Base-by-base conservation (phyloP, 2,797 vertebrate genomes). In the Mallotus villosus region DNA sequence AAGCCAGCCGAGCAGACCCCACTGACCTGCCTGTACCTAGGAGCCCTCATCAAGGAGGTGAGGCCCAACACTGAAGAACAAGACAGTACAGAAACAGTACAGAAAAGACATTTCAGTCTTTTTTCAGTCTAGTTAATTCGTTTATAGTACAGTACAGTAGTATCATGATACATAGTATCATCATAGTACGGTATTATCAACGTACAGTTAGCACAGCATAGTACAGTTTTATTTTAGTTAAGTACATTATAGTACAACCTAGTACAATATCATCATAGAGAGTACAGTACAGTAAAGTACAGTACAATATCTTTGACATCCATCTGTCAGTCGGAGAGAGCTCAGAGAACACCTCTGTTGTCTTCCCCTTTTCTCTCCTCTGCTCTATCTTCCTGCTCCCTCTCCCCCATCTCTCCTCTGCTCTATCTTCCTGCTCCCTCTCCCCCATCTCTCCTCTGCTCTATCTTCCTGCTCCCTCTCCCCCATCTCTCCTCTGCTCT, bases 1-100 rank as follows among this genome's bases (percentile, higher is more conserved):
- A 99, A 99, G 85, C 97, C 97, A 0, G 96, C 97, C n/a, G 97
- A 99, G 84, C 97, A 99, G 88, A 98, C 97, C 4, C 98, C 98
- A 0, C 96, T 99, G 88, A 99, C 95, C 16, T 96, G 96, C 60
- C 96, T 99, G 80, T 95, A 98, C 89, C 94, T 99, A 80, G 97
- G 95, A 25, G 93, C 96, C 68, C 97, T 99, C 85, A 90, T 97
- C 92, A 97, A 97, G 88, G 97, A 99, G 97, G 95, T 96, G 91
- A 68, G 22, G 22, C 57, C 41, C 41, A 12, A 46, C 41, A 46
- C 12, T 46, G 12, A 46, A 12, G 1, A 3, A 46, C 41, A 14
- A 46, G 1, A 46, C 9, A 3, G 41, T 46, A 46, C 41, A 46
- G 9, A 46, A 21, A 63, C 29, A 63, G 8, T 8, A 27, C 63